Base-by-base conservation (phyloP, 2,797 vertebrate genomes). In the Eurystomus glaucurus region DNA sequence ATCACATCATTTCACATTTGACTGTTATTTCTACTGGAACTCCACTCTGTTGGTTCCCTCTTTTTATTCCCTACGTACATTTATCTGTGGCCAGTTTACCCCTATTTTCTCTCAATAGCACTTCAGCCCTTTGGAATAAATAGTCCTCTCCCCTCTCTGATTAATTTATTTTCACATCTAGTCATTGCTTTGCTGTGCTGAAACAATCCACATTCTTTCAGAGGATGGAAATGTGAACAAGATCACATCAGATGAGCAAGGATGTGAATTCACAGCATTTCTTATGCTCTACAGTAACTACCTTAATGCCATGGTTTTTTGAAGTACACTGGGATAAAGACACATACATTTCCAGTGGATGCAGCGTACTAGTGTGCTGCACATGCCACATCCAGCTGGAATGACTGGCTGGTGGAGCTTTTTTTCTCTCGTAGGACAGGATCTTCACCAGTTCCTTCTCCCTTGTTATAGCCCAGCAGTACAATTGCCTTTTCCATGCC, bases 151-250 rank as follows among this genome's bases (percentile, higher is more conserved):
- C 8, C 20, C 28, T 82, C 28, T 48, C 9, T 52, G n/a, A 14
- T 41, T 57, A 58, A 70, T 50, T 91, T 81, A n/a, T 64, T 93
- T 85, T 84, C 17, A 35, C 33, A 57, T 62, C 23, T 43, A 39
- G 26, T 74, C 5, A 37, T 45, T 55, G 9, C 31, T 95, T 69
- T 45, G 16, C 80, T 74, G 45, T n/a, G 55, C 45, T 66, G 50
- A 77, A 61, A 62, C 9, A 69, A 45, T 18, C 5, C 20, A 45
- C 2, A 0, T 31, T 65, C 57, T 82, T 37, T n/a, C 39, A 72
- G 43, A 69, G 19, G 22, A 62, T 22, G 13, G 21, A 88, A 90
- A 77, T 4, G 17, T 37, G 46, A 79, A 37, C 11, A 20, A 41
- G 45, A 69, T 87, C 14, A 9, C 41, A 43, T 72, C 18, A 22